These are phyloP conservation scores for Spodoptera littoralis DNA, from an alignment of 2,888 invertebrate species.

Conservation along the genomic window DNA sequence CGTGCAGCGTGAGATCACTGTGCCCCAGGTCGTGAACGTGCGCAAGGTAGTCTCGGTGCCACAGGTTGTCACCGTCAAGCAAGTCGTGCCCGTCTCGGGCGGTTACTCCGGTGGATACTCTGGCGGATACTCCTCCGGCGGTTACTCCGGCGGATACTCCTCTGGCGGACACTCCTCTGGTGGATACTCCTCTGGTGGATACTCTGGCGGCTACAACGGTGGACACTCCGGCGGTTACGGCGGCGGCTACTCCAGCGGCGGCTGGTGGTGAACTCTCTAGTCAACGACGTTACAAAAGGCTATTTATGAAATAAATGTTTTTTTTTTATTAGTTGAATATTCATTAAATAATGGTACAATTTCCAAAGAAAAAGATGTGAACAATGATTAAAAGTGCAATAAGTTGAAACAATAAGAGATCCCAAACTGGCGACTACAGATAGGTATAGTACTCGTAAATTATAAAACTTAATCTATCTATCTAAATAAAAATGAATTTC, in stretches of 20 bases:
- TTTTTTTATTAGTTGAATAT: neutral
- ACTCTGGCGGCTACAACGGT: slow-evolving; percentile 13
- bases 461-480: no score
- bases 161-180: slow-evolving; percentile 29
- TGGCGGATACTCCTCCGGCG: slow-evolving; percentile 6
- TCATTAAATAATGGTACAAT: no score
- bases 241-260: slow-evolving; percentile 3
- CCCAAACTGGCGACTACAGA: no score
- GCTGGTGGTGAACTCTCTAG: slow-evolving; percentile 8
- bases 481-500: no score
- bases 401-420: no score
- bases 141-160: slow-evolving; percentile 16
- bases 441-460: no score
- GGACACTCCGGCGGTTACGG: slow-evolving; percentile 14
- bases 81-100: slow-evolving; percentile 36
- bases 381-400: no score
- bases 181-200: slow-evolving; percentile 14
- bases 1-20: slow-evolving; percentile 47
- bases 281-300: neutral
- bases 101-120: neutral
- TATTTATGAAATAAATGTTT: neutral
- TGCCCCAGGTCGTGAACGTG: slow-evolving; percentile 48
- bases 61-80: slow-evolving; percentile 38
- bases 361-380: no score
- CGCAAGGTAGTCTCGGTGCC: slow-evolving; percentile 45